A percentile compares a stretch with the other conserved stretches of the same genome.
phyloP scores from a whole-genome alignment of 37 sponge, comb jelly and placozoan species.

The Corticium candelabrum region DNA sequence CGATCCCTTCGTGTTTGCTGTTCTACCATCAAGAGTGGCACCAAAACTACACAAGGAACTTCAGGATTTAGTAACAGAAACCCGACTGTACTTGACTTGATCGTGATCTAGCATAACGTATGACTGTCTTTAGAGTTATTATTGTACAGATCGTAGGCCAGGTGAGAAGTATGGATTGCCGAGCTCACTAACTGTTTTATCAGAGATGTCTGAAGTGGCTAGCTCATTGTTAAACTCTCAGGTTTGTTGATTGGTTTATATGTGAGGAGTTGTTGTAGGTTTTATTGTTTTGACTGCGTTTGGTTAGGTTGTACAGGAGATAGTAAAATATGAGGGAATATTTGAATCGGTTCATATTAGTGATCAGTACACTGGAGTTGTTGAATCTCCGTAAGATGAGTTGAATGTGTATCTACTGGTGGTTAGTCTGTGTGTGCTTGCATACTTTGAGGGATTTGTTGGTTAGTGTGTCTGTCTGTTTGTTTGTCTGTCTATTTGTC shows the following conservation, averaged over 20 bases:
- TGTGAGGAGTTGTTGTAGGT: too few relatives aligned
- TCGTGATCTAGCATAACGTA: background rate
- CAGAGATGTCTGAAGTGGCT: conserved; percentile 2
- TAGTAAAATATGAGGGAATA: conserved; percentile 3
- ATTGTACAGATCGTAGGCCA: background rate
- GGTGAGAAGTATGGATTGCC: conserved; percentile 2
- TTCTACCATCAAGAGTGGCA: background rate
- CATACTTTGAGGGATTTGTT: too few relatives aligned
- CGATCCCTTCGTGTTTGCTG: conserved; percentile 7
- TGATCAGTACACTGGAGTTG: background rate
- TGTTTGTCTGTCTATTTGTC: too few relatives aligned
- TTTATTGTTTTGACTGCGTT: background rate
- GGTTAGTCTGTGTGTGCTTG: too few relatives aligned
- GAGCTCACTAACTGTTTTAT: background rate
- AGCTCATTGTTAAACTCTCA: background rate
- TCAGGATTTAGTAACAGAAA: background rate
- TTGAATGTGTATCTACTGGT: too few relatives aligned
- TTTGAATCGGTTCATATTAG: background rate
- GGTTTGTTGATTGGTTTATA: too few relatives aligned
- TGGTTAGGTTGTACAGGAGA: background rate
- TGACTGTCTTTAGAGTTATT: background rate
- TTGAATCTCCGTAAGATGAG: background rate
- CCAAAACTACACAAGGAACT: background rate
- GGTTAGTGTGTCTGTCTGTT: too few relatives aligned
- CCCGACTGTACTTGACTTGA: background rate